Evolutionary conservation across 2,797 vertebrate species (phyloP), one percentile per base, ranked within the genome.

Genomic region (Sylvilagus floridanus): DNA sequence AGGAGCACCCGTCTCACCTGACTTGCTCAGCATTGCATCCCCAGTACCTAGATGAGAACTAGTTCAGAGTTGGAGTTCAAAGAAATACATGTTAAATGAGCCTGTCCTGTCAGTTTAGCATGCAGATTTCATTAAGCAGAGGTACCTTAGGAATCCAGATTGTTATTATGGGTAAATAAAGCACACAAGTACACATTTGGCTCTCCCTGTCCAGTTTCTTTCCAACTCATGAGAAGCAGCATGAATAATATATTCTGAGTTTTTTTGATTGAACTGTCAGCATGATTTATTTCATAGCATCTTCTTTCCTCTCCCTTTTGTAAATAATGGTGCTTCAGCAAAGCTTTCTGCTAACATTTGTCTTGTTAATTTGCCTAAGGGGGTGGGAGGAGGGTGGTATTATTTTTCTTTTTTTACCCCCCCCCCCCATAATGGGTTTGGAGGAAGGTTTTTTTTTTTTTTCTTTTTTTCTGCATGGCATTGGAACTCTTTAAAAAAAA

Each of bases 201-300:
- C 95, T 93, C 35, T 71, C 68, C 57, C 83, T 92, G 97, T 95
- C 96, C 96, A 65, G 88, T 95, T 96, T 89, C 93, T 89, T 95
- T 92, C 95, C 95, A 97, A 84, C 91, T 96, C 87, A 50, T 92
- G 84, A 95, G 94, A 95, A 89, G 85, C 85, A 93, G 85, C 87
- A 96, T 97, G 96, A 96, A 96, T 97, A 97, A 97, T 97, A 96
- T 95, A 97, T 97, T 97, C 95, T 92, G 93, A 92, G 93, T 95
- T 97, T 92, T 97, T 97, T 93, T 97, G 95, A 97, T 97, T 97
- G 96, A 96, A 96, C 96, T 97, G 96, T 97, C 96, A 95, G 92
- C 71, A 77, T 96, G 96, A 97, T 97, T 97, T 97, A 97, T 97
- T 89, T 96, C 94, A 73, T 60, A 91, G 94, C 94, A 88, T 95